Evolutionary conservation across 2,113 vertebrate species (phyloP).

Genomic region (Thalassoma bifasciatum): DNA sequence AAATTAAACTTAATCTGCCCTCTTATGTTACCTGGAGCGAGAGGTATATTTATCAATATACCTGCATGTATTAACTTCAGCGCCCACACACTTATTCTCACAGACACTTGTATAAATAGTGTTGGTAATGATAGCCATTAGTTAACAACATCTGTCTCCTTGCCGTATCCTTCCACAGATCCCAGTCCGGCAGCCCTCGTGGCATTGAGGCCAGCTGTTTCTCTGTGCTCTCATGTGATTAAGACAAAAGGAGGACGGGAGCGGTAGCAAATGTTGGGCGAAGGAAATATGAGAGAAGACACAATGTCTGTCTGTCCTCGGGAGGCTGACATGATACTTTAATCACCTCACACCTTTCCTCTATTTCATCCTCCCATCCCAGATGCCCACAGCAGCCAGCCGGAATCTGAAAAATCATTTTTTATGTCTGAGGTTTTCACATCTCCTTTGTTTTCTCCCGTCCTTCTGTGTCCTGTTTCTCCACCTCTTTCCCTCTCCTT

Average conservation of each 20-base stretch:
- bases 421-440: slow-evolving; percentile 9
- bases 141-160: slow-evolving; percentile 36
- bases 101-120: neutral
- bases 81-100: neutral
- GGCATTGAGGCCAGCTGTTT: slow-evolving; percentile 63
- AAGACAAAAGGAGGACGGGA: slow-evolving; percentile 21
- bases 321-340: slow-evolving; percentile 30
- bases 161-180: slow-evolving; percentile 28
- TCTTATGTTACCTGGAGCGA: too few species aligned
- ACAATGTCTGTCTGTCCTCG: slow-evolving; percentile 37
- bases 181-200: slow-evolving; percentile 21
- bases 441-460: slow-evolving; percentile 14
- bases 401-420: slow-evolving; percentile 42
- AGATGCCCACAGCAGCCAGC: slow-evolving; percentile 39
- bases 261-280: slow-evolving; percentile 11
- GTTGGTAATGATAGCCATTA: slow-evolving; percentile 17
- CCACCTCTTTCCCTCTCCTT: slow-evolving; percentile 2
- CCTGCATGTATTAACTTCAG: neutral
- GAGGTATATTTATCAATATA: too few species aligned
- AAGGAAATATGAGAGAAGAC: slow-evolving; percentile 22
- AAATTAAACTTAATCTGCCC: too few species aligned
- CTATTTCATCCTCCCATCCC: slow-evolving; percentile 34
- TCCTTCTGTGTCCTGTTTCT: slow-evolving; percentile 40
- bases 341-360: slow-evolving; percentile 51
- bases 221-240: slow-evolving; percentile 36